Evolutionary conservation across 2,797 vertebrate genomes (phyloP), one percentile per base, ranked within the genome.

Genomic region (Fistularia commersonii): DNA sequence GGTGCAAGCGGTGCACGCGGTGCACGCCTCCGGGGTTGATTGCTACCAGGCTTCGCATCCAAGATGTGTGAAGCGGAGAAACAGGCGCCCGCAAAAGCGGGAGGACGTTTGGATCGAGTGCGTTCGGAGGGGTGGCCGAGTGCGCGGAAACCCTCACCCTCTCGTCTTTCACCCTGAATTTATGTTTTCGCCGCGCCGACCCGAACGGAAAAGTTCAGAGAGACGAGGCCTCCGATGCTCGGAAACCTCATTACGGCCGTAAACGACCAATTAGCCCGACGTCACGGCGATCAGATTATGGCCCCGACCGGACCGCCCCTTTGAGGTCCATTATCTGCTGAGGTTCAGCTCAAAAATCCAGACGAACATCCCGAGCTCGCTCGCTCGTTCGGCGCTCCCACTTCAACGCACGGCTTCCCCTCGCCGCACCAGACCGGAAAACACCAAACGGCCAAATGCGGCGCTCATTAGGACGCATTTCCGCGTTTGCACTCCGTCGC

Each of bases 381-480:
- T 61, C 34, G 66, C 43, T 57, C 40, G 61, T 72, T 55, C 63
- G 74, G 41, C 65, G 71, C 69, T 80, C 73, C 58, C 64, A 76
- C 58, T 68, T 66, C 56, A 76, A 83, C 81, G 83, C 68, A 82
- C 76, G 76, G 72, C 75, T 79, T 84, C 59, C 71, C 53, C 54
- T 76, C 72, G 80, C 48, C 44, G 62, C 66, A n/a, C n/a, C n/a
- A n/a, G n/a, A n/a, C n/a, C n/a, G 54, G 61, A 80, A 59, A 66
- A 81, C 63, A 74, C 69, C 77, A 70, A 74, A 69, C 62, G 57
- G 45, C 83, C 87, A 86, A 90, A 90, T 88, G 89, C 87, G 83
- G 86, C 64, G 66, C 69, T 86, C 64, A 81, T 79, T 77, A 77
- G 48, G 62, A 64, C 10, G 8, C 52, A 54, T 55, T 39, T 43